Evolutionary conservation across 2,113 vertebrate genomes (phyloP), one percentile per base, ranked within the genome.

Genomic region (Grammomys surdaster): DNA sequence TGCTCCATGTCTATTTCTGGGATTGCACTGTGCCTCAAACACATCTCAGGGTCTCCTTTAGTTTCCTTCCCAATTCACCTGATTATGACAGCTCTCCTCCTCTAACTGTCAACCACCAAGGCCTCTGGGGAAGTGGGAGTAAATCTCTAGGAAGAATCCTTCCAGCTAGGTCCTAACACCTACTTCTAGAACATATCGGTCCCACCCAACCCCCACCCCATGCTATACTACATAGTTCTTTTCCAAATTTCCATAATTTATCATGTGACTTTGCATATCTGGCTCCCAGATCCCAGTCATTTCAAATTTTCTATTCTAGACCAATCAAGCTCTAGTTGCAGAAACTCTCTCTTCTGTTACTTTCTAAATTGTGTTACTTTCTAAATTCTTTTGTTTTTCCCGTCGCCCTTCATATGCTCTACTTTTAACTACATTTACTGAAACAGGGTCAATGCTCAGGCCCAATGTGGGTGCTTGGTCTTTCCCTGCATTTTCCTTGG

Each of bases 381-480:
- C 69, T 92, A 80, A 94, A 94, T 14, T 19, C 43, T 43, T 93
- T 94, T 70, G 43, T 7, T 78, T 96, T 94, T 93, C 72, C 33
- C 8, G 75, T 51, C 70, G 84, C 87, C 20, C 90, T 65, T 67
- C 20, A 19, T 46, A 46, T 11, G 5, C 40, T 94, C 94, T 95
- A 65, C 75, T 90, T 90, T 95, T 85, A 80, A 76, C 56, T 51
- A 13, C 58, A 75, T 76, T 92, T 78, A 65, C n/a, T 70, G 63
- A 87, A 91, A 54, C 40, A 87, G 3, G 72, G 11, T 81, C 7
- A 48, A 31, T 22, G 4, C 33, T 89, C 33, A 58, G 43, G 17
- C 36, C 26, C 11, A 58, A 46, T 13, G 67, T 73, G 28, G 17
- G 19, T 5, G 9, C 40, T 43, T 2, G 48, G 22, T 48, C 54